A percentile compares a stretch with the other conserved stretches of the same genome.
These are phyloP conservation scores for Ypsolopha sequella DNA, from an alignment of 2,888 invertebrate species.

Conservation along the genomic window DNA sequence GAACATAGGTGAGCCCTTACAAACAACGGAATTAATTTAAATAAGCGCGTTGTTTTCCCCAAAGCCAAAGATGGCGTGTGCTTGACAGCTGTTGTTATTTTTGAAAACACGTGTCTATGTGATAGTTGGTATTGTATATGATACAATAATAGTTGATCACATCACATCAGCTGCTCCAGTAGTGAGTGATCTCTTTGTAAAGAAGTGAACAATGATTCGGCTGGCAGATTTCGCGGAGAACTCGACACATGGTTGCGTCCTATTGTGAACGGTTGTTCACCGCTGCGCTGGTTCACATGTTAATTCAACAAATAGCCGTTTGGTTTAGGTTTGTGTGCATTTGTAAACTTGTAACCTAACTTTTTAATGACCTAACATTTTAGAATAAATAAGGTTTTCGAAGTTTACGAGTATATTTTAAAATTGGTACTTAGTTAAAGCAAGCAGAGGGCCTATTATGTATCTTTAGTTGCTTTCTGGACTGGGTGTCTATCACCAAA, in stretches of 20 bases:
- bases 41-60: neutral
- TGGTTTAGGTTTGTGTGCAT: too few relatives aligned
- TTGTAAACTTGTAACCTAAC: too few relatives aligned
- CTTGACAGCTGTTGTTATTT: slow-evolving; percentile 2
- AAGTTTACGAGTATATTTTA: too few relatives aligned
- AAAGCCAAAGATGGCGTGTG: neutral
- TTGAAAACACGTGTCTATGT: neutral
- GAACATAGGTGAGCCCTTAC: slow-evolving; percentile 2
- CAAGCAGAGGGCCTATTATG: too few relatives aligned
- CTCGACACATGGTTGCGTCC: slow-evolving; percentile 9
- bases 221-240: neutral
- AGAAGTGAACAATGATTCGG: slow-evolving; percentile 17
- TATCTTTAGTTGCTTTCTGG: too few relatives aligned
- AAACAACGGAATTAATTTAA: neutral
- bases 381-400: neutral
- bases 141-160: slow-evolving; percentile 34
- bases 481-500: too few relatives aligned
- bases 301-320: neutral
- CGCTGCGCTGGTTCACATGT: slow-evolving; percentile 5
- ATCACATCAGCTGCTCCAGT: slow-evolving; percentile 39
- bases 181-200: slow-evolving; percentile 5
- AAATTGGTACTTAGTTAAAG: too few relatives aligned
- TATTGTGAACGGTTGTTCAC: slow-evolving; percentile 4
- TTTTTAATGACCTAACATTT: too few relatives aligned
- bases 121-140: slow-evolving; percentile 17